phyloP scores from a whole-genome alignment of 2,888 invertebrate species.

The Acrocyrtus sp. region DNA sequence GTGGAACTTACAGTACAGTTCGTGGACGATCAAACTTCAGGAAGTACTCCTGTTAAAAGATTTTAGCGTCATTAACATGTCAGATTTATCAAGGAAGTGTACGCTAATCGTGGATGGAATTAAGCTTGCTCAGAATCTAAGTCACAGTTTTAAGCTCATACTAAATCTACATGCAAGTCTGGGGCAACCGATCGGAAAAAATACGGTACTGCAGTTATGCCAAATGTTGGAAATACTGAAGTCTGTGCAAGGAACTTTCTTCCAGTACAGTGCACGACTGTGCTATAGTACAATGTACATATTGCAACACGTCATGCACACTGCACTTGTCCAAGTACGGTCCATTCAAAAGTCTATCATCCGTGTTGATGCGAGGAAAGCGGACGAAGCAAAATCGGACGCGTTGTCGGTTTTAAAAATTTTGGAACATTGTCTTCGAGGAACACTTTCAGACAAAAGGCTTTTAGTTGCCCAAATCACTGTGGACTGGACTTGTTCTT shows the following conservation, averaged over 20 bases:
- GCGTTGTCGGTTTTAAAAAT: constrained; percentile 50
- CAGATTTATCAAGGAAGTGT: constrained; percentile 71
- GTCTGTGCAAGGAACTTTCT: constrained; percentile 77
- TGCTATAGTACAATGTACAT: constrained; percentile 80
- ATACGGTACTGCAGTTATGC: constrained; percentile 79
- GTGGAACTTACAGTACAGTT: constrained; percentile 69
- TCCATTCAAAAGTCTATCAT: constrained; percentile 29
- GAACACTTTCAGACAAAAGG: constrained; percentile 74
- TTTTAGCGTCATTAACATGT: constrained; percentile 69
- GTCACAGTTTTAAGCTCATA: constrained; percentile 71
- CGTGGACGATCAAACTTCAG: constrained; percentile 75
- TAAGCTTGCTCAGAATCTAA: constrained; percentile 75
- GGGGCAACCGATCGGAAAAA: constrained; percentile 81
- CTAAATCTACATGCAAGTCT: constrained; percentile 78
- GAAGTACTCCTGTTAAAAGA: constrained; percentile 67
- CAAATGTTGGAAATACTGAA: constrained; percentile 84
- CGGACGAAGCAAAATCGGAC: constrained; percentile 53
- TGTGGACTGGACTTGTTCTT: constrained; percentile 72
- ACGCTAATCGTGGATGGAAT: constrained; percentile 75
- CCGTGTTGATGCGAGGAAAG: constrained; percentile 20
- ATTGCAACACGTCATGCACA: constrained; percentile 82
- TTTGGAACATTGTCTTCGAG: constrained; percentile 72
- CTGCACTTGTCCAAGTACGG: constrained; percentile 71
- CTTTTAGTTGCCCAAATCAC: constrained; percentile 76
- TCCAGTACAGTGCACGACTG: constrained; percentile 76